Evolutionary conservation across 2,797 vertebrate genomes (phyloP).

Genomic region (Glyptemys insculpta): DNA sequence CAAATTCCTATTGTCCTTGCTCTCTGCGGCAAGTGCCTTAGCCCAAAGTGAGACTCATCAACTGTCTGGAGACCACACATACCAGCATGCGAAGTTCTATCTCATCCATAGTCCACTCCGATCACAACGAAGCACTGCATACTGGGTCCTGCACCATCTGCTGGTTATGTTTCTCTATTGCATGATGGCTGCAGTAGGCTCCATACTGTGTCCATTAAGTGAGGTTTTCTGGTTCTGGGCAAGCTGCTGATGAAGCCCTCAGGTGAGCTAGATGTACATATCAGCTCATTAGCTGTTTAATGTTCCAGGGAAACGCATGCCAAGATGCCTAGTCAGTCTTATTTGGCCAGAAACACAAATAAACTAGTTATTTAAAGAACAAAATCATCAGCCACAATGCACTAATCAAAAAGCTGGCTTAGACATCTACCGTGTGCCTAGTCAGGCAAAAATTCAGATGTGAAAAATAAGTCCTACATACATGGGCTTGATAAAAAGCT

Average conservation of each 20-base stretch:
- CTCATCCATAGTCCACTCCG: neutral
- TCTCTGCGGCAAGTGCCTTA: neutral
- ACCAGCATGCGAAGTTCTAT: neutral
- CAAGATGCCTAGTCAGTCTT: neutral
- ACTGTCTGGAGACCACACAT: neutral
- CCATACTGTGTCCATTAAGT: neutral
- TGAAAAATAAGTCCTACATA: neutral
- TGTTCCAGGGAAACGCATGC: neutral
- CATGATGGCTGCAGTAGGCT: accelerated
- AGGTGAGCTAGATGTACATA: neutral
- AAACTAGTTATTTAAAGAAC: neutral
- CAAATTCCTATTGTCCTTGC: neutral
- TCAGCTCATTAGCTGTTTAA: neutral
- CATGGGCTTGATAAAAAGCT: neutral
- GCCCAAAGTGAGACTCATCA: neutral
- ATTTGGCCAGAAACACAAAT: neutral
- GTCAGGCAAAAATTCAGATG: neutral
- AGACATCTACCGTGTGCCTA: neutral
- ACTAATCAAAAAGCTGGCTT: neutral
- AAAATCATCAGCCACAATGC: neutral
- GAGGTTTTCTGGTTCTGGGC: neutral
- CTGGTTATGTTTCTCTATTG: neutral
- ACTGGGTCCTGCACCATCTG: accelerated
- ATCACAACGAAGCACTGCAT: accelerated
- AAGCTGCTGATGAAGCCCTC: neutral